Conservation (phyloP, 1,140 invertebrate genomes). For the Drosophila miranda region DNA sequence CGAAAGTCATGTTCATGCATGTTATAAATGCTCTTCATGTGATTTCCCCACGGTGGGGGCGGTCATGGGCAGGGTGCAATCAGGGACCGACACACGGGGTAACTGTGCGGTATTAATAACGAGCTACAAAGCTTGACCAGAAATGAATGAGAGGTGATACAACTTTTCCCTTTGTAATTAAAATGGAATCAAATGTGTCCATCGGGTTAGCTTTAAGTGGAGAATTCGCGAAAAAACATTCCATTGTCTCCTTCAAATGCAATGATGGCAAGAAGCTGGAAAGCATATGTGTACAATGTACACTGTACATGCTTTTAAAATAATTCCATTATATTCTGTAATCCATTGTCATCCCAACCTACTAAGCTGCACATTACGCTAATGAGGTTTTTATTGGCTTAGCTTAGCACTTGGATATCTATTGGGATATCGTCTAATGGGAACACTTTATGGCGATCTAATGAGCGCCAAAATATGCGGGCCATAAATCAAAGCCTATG, state of each 20-base stretch:
- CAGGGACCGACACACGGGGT: background rate
- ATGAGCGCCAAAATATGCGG: constrained; percentile 54
- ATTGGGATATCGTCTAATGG: constrained; percentile 31
- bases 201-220: too few species aligned
- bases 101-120: constrained; percentile 1
- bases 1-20: constrained; percentile 23
- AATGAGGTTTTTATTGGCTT: constrained; percentile 48
- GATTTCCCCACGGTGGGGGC: constrained; percentile 28
- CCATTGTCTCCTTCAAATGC: too few species aligned
- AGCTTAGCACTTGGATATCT: constrained; percentile 16
- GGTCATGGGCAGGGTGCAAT: constrained; percentile 1
- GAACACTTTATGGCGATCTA: constrained; percentile 63
- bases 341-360: too few species aligned
- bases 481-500: constrained; percentile 57
- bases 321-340: background rate
- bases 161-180: too few species aligned
- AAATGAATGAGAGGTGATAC: too few species aligned
- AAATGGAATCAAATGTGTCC: too few species aligned
- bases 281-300: background rate
- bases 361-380: constrained; percentile 26
- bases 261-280: background rate
- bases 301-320: background rate
- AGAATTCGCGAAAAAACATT: too few species aligned
- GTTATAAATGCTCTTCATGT: constrained; percentile 33
- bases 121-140: constrained; percentile 22